phyloP scores from a whole-genome alignment of 2,113 vertebrate genomes.

The Strigops habroptila region DNA sequence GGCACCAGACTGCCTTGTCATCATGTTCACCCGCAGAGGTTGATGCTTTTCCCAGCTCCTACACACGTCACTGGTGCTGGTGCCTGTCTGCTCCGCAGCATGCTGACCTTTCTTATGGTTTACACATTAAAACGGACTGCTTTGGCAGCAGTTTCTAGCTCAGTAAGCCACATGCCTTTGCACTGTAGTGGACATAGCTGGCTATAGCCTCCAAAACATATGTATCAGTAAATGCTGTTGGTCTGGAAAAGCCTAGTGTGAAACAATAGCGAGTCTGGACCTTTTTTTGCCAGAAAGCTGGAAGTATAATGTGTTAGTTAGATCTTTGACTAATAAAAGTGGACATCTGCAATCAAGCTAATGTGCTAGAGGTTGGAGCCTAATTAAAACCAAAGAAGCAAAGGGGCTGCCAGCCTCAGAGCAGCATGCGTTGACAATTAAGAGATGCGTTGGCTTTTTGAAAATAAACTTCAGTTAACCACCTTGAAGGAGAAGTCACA shows the following conservation, averaged over 20 bases:
- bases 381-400: not conserved
- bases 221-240: not conserved
- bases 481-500: not conserved
- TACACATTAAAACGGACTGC: not conserved
- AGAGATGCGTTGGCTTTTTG: not conserved
- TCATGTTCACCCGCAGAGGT: not conserved
- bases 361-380: not conserved
- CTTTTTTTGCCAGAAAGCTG: not conserved
- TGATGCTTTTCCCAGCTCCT: constrained; percentile 51
- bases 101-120: constrained; percentile 44
- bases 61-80: not conserved
- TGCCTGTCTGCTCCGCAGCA: not conserved
- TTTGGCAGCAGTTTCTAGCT: not conserved
- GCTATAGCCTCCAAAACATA: not conserved
- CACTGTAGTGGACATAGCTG: not conserved
- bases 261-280: not conserved
- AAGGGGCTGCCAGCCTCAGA: not conserved
- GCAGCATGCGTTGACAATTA: not conserved
- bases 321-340: not conserved
- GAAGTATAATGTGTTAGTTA: not conserved
- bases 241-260: not conserved
- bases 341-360: not conserved
- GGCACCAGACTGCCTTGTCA: not conserved
- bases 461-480: not conserved
- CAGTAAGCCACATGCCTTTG: not conserved